Conservation (phyloP, 2,888 invertebrate genomes). For the Thymelicus lineola region DNA sequence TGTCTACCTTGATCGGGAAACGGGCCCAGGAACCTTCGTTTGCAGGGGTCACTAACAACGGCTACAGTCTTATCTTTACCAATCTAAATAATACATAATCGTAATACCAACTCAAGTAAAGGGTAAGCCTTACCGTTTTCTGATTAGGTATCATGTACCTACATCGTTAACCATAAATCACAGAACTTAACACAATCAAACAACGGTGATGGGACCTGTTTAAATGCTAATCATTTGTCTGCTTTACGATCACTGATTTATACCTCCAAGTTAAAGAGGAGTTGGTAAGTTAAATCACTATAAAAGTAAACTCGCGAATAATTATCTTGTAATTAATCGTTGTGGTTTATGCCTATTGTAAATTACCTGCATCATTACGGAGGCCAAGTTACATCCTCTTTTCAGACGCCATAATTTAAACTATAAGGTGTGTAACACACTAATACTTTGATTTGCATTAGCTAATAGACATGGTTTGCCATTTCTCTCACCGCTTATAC, state of each 20-base stretch:
- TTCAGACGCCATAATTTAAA: not conserved
- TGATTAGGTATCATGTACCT: too few relatives aligned
- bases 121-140: too few relatives aligned
- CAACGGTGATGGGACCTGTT: slow-evolving; percentile 53
- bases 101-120: too few relatives aligned
- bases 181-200: slow-evolving; percentile 57
- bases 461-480: too few relatives aligned
- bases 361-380: not conserved
- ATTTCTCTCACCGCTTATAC: too few relatives aligned
- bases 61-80: not conserved
- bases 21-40: too few relatives aligned
- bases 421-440: not conserved
- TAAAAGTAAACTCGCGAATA: slow-evolving; percentile 15
- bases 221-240: slow-evolving; percentile 58
- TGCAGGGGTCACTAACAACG: not conserved
- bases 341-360: slow-evolving; percentile 12
- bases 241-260: slow-evolving; percentile 52
- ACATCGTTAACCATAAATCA: slow-evolving; percentile 46
- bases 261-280: slow-evolving; percentile 3
- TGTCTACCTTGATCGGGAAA: too few relatives aligned
- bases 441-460: too few relatives aligned
- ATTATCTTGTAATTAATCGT: slow-evolving; percentile 19
- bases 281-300: not conserved
- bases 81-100: too few relatives aligned
- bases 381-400: not conserved